phyloP scores from a whole-genome alignment of 2,888 invertebrate species.

The Thalpophila matura region DNA sequence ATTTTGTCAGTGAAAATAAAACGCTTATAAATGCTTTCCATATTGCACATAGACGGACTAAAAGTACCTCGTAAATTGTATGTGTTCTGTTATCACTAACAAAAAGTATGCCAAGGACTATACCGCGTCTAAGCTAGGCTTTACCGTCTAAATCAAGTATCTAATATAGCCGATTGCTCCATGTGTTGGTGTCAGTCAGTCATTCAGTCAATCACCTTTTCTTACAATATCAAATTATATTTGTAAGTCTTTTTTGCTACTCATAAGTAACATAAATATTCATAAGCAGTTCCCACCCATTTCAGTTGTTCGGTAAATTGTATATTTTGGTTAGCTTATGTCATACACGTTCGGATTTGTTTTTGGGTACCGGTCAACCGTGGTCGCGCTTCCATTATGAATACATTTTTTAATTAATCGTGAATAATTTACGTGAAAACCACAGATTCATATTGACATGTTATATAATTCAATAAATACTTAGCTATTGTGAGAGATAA shows the following conservation, averaged over 20 bases:
- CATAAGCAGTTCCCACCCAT: no score
- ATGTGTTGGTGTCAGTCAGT: conserved; percentile 44
- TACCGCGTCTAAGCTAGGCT: no score
- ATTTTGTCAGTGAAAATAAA: no score
- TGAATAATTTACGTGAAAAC: conserved; percentile 3
- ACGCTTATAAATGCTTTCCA: no score
- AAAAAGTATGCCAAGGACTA: no score
- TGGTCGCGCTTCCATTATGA: conserved; percentile 19
- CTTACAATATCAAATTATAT: conserved; percentile 38
- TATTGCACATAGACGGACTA: no score
- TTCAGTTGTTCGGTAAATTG: conserved; percentile 27
- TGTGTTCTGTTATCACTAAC: no score
- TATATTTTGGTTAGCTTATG: conserved; percentile 31
- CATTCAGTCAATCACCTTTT: conserved; percentile 53
- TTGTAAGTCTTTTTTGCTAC: conserved; percentile 26
- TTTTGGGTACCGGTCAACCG: neutral
- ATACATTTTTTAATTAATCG: conserved; percentile 1
- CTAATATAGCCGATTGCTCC: conserved; percentile 13
- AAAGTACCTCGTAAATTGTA: no score
- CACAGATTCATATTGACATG: no score
- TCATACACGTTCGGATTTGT: conserved; percentile 27
- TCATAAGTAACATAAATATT: conserved; percentile 21
- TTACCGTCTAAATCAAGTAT: conserved; percentile 15
- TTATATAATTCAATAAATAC: neutral
- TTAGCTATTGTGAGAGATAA: neutral